These are phyloP conservation scores for Mixornis gularis DNA, from an alignment of 2,113 vertebrate species.

Conservation along the genomic window DNA sequence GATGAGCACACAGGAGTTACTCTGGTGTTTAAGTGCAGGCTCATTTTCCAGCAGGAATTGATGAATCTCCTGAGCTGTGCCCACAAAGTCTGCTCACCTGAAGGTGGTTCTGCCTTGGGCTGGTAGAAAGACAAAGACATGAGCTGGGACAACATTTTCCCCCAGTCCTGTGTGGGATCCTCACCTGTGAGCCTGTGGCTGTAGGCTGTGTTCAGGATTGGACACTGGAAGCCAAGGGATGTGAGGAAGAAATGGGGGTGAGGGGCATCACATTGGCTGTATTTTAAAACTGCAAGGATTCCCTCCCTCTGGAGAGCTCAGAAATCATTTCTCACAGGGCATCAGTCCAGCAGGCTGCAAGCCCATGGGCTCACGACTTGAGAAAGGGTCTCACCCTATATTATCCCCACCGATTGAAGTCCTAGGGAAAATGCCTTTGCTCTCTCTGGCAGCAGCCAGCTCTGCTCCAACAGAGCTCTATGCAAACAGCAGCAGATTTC, in stretches of 20 bases:
- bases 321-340: background rate
- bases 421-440: background rate
- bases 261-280: background rate
- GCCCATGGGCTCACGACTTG: background rate
- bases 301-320: background rate
- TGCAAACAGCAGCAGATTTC: background rate
- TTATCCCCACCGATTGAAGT: background rate
- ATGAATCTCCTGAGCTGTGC: background rate
- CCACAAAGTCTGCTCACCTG: background rate
- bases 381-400: background rate
- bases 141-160: background rate
- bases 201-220: background rate
- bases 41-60: background rate
- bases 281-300: background rate
- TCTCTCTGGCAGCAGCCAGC: background rate
- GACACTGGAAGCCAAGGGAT: background rate
- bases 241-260: background rate
- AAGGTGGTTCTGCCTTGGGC: background rate
- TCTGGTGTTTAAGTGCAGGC: background rate
- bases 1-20: background rate
- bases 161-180: background rate
- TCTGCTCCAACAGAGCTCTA: background rate
- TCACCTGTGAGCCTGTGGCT: background rate
- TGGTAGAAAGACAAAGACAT: background rate
- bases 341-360: background rate